Conservation (phyloP, 2,888 invertebrate species). For the Eupithecia insigniata region DNA sequence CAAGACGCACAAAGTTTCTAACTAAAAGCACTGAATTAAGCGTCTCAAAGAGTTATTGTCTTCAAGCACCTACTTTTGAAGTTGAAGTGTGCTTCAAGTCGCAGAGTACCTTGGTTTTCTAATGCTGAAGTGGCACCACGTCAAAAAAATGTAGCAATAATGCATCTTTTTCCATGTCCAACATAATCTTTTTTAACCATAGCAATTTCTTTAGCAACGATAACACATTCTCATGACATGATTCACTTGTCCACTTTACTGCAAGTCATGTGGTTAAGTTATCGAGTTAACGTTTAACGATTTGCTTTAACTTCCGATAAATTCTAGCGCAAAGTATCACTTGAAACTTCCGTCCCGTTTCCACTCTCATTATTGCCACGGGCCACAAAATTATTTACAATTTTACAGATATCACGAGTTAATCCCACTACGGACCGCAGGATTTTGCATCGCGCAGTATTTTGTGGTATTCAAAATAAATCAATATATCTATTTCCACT, state of each 20-base stretch:
- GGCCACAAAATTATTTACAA: not conserved
- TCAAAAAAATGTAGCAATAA: not conserved
- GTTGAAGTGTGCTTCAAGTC: slow-evolving; percentile 36
- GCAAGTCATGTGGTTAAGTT: not conserved
- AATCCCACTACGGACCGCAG: not conserved
- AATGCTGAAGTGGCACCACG: not conserved
- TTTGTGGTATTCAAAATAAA: not conserved
- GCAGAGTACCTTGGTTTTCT: slow-evolving; percentile 22
- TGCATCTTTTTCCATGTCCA: not conserved
- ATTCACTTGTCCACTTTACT: not conserved
- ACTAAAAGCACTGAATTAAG: slow-evolving; percentile 28
- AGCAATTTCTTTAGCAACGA: not conserved
- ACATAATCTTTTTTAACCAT: not conserved
- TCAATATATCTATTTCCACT: not conserved
- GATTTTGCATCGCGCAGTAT: not conserved
- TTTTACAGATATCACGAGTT: not conserved
- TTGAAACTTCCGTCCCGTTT: not conserved
- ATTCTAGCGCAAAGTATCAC: not conserved
- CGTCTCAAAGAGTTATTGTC: slow-evolving; percentile 41
- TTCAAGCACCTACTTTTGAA: slow-evolving; percentile 35
- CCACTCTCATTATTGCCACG: not conserved
- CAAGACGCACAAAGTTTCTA: slow-evolving; percentile 13
- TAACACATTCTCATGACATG: not conserved
- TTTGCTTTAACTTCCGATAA: not conserved
- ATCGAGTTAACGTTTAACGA: not conserved